These are phyloP conservation scores for Drosophila ochracea DNA, from an alignment of 2,888 invertebrate genomes.

Conservation along the genomic window DNA sequence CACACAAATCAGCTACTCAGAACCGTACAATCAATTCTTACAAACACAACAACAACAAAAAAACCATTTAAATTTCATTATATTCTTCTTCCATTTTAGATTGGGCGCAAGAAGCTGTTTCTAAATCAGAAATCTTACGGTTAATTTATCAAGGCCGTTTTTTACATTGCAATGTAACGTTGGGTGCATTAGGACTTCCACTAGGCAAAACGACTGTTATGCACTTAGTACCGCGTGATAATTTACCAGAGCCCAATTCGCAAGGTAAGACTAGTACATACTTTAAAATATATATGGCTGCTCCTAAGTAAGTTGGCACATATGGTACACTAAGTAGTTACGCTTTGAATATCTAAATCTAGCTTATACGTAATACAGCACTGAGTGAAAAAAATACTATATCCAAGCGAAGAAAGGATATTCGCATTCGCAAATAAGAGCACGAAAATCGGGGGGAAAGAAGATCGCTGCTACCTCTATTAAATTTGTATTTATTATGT, in stretches of 20 bases:
- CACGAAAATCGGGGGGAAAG: not conserved
- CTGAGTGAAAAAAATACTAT: not conserved
- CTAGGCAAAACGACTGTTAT: conserved; percentile 99
- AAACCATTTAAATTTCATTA: not conserved
- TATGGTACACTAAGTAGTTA: not conserved
- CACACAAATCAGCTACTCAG: not conserved
- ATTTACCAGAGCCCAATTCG: conserved; percentile 99
- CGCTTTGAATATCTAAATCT: not conserved
- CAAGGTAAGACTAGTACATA: conserved; percentile 88
- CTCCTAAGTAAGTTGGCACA: not conserved
- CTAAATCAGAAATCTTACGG: conserved; percentile 98
- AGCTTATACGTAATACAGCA: not conserved
- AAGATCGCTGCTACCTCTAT: not conserved
- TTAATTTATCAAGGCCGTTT: conserved; percentile 99
- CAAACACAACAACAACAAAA: too few relatives aligned
- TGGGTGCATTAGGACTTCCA: conserved; percentile 98
- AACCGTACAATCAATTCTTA: not conserved
- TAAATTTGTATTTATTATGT: not conserved
- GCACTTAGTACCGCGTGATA: conserved; percentile 99
- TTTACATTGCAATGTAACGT: conserved; percentile 99
- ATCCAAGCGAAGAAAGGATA: not conserved
- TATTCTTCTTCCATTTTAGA: conserved; percentile 87
- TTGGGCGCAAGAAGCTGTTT: conserved; percentile 98
- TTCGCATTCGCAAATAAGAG: not conserved
- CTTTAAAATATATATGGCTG: not conserved